Conservation (phyloP, 1,140 invertebrate genomes). For the Triops longicaudatus region DNA sequence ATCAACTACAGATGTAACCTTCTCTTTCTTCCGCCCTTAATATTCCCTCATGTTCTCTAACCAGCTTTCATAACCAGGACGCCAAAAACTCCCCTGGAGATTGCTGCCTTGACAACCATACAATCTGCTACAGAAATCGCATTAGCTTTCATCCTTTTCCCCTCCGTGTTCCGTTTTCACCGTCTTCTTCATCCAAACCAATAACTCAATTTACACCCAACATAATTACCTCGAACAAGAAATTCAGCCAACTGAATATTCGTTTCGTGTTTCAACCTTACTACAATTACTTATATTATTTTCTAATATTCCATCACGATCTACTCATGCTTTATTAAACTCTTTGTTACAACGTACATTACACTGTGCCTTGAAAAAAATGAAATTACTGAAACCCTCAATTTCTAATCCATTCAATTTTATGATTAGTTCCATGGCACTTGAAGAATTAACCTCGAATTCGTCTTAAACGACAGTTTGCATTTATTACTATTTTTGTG, state of each 20-base stretch:
- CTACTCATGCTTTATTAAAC: too few relatives aligned
- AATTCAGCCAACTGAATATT: background rate
- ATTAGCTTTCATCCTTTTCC: background rate
- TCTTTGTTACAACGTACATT: too few relatives aligned
- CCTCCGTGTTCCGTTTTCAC: background rate
- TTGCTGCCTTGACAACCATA: constrained; percentile 5
- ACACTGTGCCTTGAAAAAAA: too few relatives aligned
- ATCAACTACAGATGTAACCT: background rate
- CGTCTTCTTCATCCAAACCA: background rate
- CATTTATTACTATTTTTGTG: too few relatives aligned
- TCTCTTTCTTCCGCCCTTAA: background rate
- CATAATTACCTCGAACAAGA: background rate
- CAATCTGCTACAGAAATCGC: background rate
- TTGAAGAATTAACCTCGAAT: too few relatives aligned
- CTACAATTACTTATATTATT: background rate
- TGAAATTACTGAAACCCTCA: too few relatives aligned
- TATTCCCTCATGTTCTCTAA: background rate
- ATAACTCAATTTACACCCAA: background rate
- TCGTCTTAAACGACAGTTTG: too few relatives aligned
- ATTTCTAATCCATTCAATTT: too few relatives aligned
- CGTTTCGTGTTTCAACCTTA: background rate
- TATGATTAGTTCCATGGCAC: too few relatives aligned
- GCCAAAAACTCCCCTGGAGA: background rate
- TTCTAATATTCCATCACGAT: too few relatives aligned
- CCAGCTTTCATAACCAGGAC: background rate